phyloP scores from a whole-genome alignment of 2,888 invertebrate species.

The Elmis aenea region DNA sequence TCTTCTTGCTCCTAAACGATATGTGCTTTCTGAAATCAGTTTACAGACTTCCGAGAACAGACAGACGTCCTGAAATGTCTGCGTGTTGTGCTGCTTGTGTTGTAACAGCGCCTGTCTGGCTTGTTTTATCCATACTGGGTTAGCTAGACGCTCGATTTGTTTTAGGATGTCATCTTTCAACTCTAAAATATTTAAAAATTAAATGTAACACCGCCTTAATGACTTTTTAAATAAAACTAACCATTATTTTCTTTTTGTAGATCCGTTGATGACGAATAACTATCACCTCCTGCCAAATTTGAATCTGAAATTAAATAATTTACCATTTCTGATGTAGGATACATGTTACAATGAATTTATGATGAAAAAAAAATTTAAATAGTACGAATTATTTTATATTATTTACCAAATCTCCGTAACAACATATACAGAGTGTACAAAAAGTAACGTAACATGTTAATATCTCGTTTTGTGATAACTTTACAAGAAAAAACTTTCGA shows the following conservation, averaged over 20 bases:
- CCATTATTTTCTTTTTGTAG: conserved; percentile 4
- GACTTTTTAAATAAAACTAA: conserved; percentile 3
- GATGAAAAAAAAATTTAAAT: too few species aligned
- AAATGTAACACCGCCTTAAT: too few species aligned
- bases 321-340: too few species aligned
- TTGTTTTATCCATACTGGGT: conserved; percentile 73
- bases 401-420: too few species aligned
- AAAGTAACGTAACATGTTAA: too few species aligned
- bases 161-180: conserved; percentile 55
- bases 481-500: too few species aligned
- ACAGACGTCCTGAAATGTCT: conserved; percentile 78
- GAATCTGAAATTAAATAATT: not conserved
- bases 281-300: conserved; percentile 1
- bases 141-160: conserved; percentile 69
- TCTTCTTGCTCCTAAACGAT: conserved; percentile 75
- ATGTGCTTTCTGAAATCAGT: conserved; percentile 71
- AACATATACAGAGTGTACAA: too few species aligned
- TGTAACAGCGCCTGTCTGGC: conserved; percentile 77
- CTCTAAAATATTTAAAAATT: too few species aligned
- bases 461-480: too few species aligned
- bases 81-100: conserved; percentile 67
- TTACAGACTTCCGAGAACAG: conserved; percentile 88
- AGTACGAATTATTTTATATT: too few species aligned
- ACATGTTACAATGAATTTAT: too few species aligned
- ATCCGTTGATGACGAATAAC: not conserved